A percentile compares a stretch with the other conserved stretches of the same genome.
phyloP scores from a whole-genome alignment of 2,888 invertebrate genomes.

The Pediacus dermestoides region DNA sequence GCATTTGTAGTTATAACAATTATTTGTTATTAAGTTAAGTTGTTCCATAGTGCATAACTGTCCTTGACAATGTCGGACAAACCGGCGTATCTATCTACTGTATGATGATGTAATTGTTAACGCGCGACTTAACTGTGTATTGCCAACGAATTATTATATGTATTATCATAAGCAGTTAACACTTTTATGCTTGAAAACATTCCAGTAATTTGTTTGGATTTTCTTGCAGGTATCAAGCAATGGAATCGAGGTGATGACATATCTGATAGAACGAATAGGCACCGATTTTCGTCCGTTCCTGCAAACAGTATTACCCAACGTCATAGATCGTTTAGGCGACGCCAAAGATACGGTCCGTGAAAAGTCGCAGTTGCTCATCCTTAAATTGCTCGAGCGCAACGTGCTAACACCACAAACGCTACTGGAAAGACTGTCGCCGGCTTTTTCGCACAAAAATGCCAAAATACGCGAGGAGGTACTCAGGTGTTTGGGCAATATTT shows the following conservation, averaged over 20 bases:
- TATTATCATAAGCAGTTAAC: background rate
- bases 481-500: constrained; percentile 73
- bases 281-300: constrained; percentile 84
- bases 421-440: constrained; percentile 66
- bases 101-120: too few relatives aligned
- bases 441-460: constrained; percentile 84
- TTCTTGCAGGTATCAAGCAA: constrained; percentile 80
- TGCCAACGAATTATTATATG: too few relatives aligned
- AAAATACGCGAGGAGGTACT: constrained; percentile 89
- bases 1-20: too few relatives aligned
- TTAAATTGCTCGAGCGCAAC: constrained; percentile 70
- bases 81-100: background rate
- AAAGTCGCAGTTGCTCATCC: constrained; percentile 67
- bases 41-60: too few relatives aligned
- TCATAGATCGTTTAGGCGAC: constrained; percentile 71
- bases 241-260: constrained; percentile 83
- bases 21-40: background rate
- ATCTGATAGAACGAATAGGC: constrained; percentile 81
- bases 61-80: constrained; percentile 1
- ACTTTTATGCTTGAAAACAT: background rate
- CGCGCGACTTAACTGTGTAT: too few relatives aligned
- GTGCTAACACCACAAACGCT: constrained; percentile 66
- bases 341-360: constrained; percentile 55
- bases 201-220: background rate
- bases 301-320: constrained; percentile 75